These are phyloP conservation scores for Glaucopsyche alexis DNA, from an alignment of 2,888 invertebrate species.

Conservation along the genomic window DNA sequence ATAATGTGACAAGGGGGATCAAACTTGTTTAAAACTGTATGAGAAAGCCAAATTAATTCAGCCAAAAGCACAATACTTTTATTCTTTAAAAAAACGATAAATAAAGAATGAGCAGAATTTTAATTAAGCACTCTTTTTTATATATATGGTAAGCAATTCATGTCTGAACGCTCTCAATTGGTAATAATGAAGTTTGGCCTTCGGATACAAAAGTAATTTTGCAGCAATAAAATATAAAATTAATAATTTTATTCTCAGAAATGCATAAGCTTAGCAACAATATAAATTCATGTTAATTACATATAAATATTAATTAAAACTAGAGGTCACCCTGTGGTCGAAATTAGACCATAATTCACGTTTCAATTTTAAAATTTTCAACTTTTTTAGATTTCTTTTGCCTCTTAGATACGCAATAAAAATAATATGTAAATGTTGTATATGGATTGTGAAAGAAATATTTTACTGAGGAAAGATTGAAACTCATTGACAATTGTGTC, in stretches of 20 bases:
- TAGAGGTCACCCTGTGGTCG: no score
- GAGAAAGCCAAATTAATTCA: neutral
- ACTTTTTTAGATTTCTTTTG: no score
- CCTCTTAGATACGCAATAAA: no score
- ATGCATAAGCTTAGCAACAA: neutral
- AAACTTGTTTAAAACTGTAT: neutral
- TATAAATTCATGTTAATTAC: neutral
- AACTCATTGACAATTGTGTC: no score
- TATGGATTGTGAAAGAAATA: no score
- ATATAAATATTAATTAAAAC: neutral
- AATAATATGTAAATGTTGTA: no score
- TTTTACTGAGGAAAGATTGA: no score
- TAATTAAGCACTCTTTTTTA: neutral
- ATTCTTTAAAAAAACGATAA: neutral
- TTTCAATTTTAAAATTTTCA: no score
- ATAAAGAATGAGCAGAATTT: neutral
- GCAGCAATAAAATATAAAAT: no score
- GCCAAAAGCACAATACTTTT: neutral
- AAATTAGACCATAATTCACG: no score
- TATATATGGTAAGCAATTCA: neutral
- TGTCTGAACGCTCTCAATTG: neutral
- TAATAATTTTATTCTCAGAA: neutral
- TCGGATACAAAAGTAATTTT: neutral
- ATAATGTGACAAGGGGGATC: no score
- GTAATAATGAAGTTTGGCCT: neutral